These are phyloP conservation scores for Linurgus olivaceus DNA, from an alignment of 2,797 vertebrate genomes.

Conservation along the genomic window DNA sequence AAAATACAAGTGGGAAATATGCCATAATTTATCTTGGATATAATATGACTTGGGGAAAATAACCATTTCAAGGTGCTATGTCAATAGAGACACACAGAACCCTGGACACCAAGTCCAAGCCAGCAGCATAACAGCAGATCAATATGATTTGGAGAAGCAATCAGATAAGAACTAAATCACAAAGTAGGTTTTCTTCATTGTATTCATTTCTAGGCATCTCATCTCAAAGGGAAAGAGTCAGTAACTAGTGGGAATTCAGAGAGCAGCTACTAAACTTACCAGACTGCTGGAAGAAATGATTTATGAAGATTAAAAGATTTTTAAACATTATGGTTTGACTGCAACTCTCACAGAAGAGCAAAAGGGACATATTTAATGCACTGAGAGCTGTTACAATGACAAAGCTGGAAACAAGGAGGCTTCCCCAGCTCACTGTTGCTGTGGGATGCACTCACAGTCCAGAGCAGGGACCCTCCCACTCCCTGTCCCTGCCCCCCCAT, in stretches of 20 bases:
- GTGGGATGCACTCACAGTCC: rapidly evolving
- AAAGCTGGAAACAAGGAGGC: neutral
- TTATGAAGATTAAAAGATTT: constrained; percentile 60
- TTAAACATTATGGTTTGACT: constrained; percentile 11
- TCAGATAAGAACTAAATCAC: constrained; percentile 21
- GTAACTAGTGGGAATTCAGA: constrained; percentile 27
- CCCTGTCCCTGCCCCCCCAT: neutral
- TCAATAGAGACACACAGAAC: neutral
- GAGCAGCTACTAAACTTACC: constrained; percentile 16
- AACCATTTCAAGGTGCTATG: neutral
- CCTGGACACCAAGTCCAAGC: neutral
- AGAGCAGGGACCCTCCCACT: rapidly evolving
- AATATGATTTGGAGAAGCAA: constrained; percentile 21
- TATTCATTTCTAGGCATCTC: constrained; percentile 27
- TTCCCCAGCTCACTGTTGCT: neutral
- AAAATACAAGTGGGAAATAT: neutral
- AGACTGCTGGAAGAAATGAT: constrained; percentile 50
- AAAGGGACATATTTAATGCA: constrained; percentile 8
- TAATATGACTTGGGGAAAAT: neutral
- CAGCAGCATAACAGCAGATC: neutral
- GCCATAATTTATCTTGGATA: neutral
- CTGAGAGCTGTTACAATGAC: neutral
- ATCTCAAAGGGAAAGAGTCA: neutral
- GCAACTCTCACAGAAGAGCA: constrained; percentile 10
- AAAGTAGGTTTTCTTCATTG: constrained; percentile 17